Conservation (phyloP, 1,140 invertebrate genomes). For the Teleopsis dalmanni region DNA sequence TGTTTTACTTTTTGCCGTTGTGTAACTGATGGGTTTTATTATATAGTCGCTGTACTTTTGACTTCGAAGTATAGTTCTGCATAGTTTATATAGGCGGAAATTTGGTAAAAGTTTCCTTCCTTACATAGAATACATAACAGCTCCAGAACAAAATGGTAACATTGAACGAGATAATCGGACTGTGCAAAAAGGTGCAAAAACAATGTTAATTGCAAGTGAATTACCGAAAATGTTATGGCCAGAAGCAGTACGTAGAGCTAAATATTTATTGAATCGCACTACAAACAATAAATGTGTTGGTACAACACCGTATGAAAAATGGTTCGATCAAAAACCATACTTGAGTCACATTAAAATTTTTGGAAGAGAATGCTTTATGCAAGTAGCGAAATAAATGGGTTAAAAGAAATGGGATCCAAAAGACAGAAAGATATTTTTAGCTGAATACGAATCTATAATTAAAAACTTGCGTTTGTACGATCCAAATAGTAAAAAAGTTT, state of each 20-base stretch:
- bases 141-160: slow-evolving; percentile 43
- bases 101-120: too few species aligned
- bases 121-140: too few species aligned
- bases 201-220: slow-evolving; percentile 37
- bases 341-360: slow-evolving; percentile 25
- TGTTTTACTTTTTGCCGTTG: too few species aligned
- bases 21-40: too few species aligned
- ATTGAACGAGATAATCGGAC: slow-evolving; percentile 44
- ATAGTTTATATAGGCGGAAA: too few species aligned
- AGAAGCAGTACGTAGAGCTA: slow-evolving; percentile 43
- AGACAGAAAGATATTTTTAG: slow-evolving; percentile 26
- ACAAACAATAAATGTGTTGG: slow-evolving; percentile 15
- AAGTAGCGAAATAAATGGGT: slow-evolving; percentile 35
- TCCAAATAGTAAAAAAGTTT: slow-evolving; percentile 13
- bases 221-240: slow-evolving; percentile 44
- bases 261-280: slow-evolving; percentile 36
- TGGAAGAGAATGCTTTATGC: slow-evolving; percentile 34
- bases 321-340: slow-evolving; percentile 17
- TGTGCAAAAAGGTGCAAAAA: slow-evolving; percentile 38
- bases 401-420: slow-evolving; percentile 35
- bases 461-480: slow-evolving; percentile 17
- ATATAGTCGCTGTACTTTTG: too few species aligned
- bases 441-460: slow-evolving; percentile 29
- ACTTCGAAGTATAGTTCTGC: too few species aligned
- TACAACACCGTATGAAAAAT: slow-evolving; percentile 34